Percentiles rank a stretch among this genome's conserved stretches.
These are phyloP conservation scores for Protophormia terraenovae DNA, from an alignment of 2,888 invertebrate species.

Conservation along the genomic window DNA sequence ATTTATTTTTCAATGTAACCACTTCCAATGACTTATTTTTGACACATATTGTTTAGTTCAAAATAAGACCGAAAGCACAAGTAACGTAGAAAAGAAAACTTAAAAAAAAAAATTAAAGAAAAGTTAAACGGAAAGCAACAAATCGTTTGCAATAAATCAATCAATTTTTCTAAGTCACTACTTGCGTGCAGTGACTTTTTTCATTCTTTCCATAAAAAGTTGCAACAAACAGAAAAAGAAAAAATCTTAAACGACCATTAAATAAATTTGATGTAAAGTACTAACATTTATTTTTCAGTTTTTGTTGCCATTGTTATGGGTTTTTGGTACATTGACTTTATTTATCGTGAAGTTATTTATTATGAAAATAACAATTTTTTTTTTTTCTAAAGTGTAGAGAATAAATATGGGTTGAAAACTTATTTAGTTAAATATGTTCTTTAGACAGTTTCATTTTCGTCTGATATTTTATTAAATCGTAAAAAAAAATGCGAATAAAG, in stretches of 20 bases:
- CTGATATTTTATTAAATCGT: too few species aligned
- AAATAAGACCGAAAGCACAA: not conserved
- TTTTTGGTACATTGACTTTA: not conserved
- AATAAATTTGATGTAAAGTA: not conserved
- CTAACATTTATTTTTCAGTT: not conserved
- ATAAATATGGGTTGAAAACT: too few species aligned
- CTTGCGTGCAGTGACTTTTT: not conserved
- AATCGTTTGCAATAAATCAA: not conserved
- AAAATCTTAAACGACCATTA: not conserved
- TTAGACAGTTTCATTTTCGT: too few species aligned
- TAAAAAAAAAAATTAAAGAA: not conserved
- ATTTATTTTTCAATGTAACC: conserved; percentile 2
- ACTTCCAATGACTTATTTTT: not conserved
- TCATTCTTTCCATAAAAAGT: not conserved
- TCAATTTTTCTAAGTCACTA: not conserved
- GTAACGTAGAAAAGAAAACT: not conserved
- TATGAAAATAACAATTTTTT: too few species aligned
- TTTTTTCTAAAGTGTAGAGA: too few species aligned
- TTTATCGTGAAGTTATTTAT: not conserved
- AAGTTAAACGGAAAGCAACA: not conserved
- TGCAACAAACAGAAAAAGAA: not conserved
- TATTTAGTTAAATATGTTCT: too few species aligned
- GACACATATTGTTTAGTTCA: not conserved
- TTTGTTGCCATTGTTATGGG: not conserved
- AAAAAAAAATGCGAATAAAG: too few species aligned